phyloP scores from a whole-genome alignment of 2,797 vertebrate species.

The Ctenochaetus hawaiiensis region DNA sequence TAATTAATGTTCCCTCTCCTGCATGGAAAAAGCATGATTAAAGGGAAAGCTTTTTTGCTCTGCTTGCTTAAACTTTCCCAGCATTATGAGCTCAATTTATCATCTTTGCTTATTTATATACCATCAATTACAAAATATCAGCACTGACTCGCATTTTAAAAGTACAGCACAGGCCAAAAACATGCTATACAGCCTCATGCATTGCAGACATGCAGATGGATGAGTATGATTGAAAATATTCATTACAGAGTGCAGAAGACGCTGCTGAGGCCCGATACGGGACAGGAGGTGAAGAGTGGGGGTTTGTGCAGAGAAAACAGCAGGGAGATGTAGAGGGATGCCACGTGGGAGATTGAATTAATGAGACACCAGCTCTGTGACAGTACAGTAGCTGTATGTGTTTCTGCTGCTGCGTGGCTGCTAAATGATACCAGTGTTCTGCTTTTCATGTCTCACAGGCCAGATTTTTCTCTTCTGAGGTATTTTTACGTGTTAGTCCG shows the following conservation, averaged over 20 bases:
- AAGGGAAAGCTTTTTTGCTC: constrained; percentile 18
- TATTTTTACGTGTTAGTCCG: not conserved
- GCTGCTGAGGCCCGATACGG: constrained; percentile 27
- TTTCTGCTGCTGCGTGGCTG: constrained; percentile 26
- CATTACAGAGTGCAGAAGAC: constrained; percentile 23
- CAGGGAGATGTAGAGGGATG: constrained; percentile 63
- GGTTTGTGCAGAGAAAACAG: constrained; percentile 11
- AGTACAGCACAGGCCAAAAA: not conserved
- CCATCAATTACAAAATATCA: not conserved
- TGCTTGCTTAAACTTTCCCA: not conserved
- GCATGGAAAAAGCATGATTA: constrained; percentile 19
- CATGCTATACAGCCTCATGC: not conserved
- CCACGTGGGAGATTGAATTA: constrained; percentile 78
- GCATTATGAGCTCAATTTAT: not conserved
- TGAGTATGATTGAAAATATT: constrained; percentile 32
- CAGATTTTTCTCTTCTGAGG: constrained; percentile 1
- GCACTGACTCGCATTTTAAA: constrained; percentile 6
- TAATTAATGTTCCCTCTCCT: constrained; percentile 39
- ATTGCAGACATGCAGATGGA: constrained; percentile 1
- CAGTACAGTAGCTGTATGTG: constrained; percentile 66
- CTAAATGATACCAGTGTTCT: constrained; percentile 18
- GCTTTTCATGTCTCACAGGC: constrained; percentile 4
- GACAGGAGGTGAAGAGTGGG: not conserved
- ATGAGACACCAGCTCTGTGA: constrained; percentile 67
- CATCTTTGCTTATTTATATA: constrained; percentile 21